Percentiles rank a stretch among this genome's conserved stretches.
Conservation (phyloP, 2,888 invertebrate genomes). For the Phlogophora meticulosa region DNA sequence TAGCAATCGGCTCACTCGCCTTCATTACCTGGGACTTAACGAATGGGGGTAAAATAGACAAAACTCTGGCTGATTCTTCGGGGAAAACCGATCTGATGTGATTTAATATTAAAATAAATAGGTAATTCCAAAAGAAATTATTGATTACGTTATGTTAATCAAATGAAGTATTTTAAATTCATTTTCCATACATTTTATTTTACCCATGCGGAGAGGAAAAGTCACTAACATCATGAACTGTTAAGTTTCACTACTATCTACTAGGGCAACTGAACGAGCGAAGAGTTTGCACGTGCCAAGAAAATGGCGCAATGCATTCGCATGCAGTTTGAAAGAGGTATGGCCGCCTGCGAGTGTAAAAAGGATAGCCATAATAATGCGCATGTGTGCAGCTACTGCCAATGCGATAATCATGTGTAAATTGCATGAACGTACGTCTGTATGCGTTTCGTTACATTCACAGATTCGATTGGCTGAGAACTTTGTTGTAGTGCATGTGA, state of each 20-base stretch:
- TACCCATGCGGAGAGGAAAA: constrained; percentile 29
- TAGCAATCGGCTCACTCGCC: too few species aligned
- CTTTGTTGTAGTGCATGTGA: constrained; percentile 66
- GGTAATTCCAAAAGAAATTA: background rate
- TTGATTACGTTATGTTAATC: too few species aligned
- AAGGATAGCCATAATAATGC: constrained; percentile 76
- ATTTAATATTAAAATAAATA: constrained; percentile 3
- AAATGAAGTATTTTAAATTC: background rate
- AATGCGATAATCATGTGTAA: constrained; percentile 75
- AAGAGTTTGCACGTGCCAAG: constrained; percentile 82
- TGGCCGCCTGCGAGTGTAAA: constrained; percentile 73
- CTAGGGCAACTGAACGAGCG: constrained; percentile 79
- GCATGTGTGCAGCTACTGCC: constrained; percentile 70
- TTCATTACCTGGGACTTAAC: too few species aligned
- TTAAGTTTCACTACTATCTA: constrained; percentile 80
- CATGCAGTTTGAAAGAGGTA: constrained; percentile 81
- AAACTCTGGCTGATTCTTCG: too few species aligned
- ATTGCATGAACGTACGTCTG: constrained; percentile 64
- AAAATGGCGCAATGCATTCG: constrained; percentile 80
- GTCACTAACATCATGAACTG: constrained; percentile 69
- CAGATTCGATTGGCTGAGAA: constrained; percentile 73
- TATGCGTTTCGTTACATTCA: constrained; percentile 68
- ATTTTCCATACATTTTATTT: constrained; percentile 6
- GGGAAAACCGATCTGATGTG: too few species aligned
- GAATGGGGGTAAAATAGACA: too few species aligned